Evolutionary conservation across 2,797 vertebrate genomes (phyloP), one percentile per base, ranked within the genome.

Genomic region (Sebastes nivosus): DNA sequence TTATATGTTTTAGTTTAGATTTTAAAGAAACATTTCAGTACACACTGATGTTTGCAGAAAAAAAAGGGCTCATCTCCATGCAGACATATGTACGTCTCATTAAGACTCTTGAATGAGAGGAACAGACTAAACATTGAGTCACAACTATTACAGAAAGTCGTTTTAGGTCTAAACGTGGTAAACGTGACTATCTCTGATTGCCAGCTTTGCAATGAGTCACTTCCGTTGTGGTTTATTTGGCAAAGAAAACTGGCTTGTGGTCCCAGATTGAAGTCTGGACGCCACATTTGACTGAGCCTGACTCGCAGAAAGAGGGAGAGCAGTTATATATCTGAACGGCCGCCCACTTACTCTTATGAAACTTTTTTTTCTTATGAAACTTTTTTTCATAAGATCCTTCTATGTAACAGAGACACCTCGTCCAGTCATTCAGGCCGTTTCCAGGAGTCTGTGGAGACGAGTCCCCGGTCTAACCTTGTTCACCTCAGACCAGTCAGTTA

Each of bases 381-480:
- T 20, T 55, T 36, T 30, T 68, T 13, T 34, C 63, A 65, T 60
- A 29, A 59, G 24, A 22, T 25, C 22, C 64, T 36, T 68, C 42
- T 29, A 20, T 71, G 57, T 36, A 29, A 81, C 73, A 54, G 59
- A 50, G 24, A 82, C 46, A 10, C 59, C 52, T 67, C 34, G 30
- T 81, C 52, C 64, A 75, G 8, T 52, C 42, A 25, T 67, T 75
- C 22, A 30, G 24, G 36, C 14, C 9, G 3, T 54, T 82, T 50
- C 30, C 50, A 67, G 46, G 16, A 38, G 52, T 61, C 69, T 71
- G 60, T 4, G 22, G n/a, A 74, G 27, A 50, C 7, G 29, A 42
- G 64, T 54, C 68, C 67, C 82, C 87, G 55, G 66, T 67, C 82
- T 58, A 74, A 79, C 90, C 87, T 75, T 74, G 85, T 77, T 82